Conservation (phyloP, 2,888 invertebrate genomes). For the Pinctada fucata region DNA sequence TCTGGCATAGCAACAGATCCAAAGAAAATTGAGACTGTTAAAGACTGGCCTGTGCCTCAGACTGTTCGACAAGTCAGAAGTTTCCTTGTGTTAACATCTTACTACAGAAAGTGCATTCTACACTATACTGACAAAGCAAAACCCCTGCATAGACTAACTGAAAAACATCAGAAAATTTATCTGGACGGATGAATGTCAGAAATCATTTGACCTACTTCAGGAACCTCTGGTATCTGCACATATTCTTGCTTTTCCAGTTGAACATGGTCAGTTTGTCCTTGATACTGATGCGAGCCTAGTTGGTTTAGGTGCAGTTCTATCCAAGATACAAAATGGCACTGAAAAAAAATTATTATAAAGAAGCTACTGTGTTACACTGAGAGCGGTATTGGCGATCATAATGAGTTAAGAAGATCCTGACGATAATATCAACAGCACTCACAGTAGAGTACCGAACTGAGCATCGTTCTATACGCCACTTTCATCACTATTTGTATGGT, state of each 20-base stretch:
- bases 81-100: constrained; percentile 34
- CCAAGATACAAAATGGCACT: too few relatives aligned
- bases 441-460: too few relatives aligned
- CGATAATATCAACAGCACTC: too few relatives aligned
- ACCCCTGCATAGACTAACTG: constrained; percentile 36
- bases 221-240: constrained; percentile 35
- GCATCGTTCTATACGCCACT: too few relatives aligned
- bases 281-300: constrained; percentile 36
- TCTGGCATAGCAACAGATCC: background rate
- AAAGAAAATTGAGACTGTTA: constrained; percentile 6
- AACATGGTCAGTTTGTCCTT: constrained; percentile 34
- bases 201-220: constrained; percentile 41
- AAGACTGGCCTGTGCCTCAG: constrained; percentile 35
- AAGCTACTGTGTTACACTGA: too few relatives aligned
- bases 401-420: too few relatives aligned
- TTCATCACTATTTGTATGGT: too few relatives aligned
- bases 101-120: constrained; percentile 35
- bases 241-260: constrained; percentile 42
- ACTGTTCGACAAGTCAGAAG: constrained; percentile 32
- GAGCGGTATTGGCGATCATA: too few relatives aligned
- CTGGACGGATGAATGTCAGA: constrained; percentile 38
- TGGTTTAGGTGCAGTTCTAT: too few relatives aligned
- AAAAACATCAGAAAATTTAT: constrained; percentile 22
- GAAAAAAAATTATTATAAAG: too few relatives aligned
- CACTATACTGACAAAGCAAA: constrained; percentile 27